Evolutionary conservation across 2,113 vertebrate species (phyloP).

Genomic region (Lagenorhynchus albirostris): DNA sequence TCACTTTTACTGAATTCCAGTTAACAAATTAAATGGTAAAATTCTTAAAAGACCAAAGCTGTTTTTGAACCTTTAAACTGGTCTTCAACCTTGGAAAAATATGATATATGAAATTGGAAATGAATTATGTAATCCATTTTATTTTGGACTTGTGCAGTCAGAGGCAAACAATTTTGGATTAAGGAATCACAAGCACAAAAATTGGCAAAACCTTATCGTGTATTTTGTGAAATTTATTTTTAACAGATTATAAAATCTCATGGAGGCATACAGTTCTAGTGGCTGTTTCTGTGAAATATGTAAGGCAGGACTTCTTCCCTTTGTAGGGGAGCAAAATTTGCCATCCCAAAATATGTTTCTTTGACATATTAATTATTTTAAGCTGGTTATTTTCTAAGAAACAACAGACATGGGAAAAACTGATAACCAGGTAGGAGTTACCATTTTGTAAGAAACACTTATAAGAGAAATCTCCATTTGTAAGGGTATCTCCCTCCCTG

Average conservation of each 20-base stretch:
- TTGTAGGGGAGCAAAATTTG: neutral
- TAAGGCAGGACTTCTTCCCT: neutral
- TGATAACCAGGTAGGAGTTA: neutral
- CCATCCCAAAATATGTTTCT: neutral
- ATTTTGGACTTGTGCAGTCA: neutral
- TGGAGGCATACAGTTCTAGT: neutral
- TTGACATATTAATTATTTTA: neutral
- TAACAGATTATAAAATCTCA: neutral
- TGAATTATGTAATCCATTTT: neutral
- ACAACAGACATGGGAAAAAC: neutral
- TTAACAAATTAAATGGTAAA: neutral
- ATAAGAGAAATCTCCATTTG: neutral
- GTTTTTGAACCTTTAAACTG: neutral
- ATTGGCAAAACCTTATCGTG: neutral
- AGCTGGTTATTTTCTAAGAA: neutral
- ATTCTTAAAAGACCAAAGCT: neutral
- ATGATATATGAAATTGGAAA: neutral
- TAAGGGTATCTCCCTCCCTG: neutral
- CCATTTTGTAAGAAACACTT: neutral
- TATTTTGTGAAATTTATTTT: neutral
- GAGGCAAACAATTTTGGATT: neutral
- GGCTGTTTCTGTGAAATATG: neutral
- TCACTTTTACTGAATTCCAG: slow-evolving; percentile 25
- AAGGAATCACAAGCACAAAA: neutral
- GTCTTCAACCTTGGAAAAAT: neutral